Conservation (phyloP, 2,797 vertebrate species). For the Poeciliopsis infans region DNA sequence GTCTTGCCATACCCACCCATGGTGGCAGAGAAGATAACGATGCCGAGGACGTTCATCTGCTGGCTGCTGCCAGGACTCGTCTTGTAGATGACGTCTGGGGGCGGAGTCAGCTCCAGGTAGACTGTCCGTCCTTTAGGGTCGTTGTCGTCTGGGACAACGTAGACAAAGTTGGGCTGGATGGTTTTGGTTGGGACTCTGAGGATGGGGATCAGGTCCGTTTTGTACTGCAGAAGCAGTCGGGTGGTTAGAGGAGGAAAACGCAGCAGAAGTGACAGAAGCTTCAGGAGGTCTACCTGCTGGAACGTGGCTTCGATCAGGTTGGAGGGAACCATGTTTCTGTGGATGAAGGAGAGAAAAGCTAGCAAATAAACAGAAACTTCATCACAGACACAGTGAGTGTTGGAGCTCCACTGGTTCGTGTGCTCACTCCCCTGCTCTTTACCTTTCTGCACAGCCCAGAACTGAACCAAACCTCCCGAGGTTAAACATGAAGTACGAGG, state of each 20-base stretch:
- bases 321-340: slow-evolving; percentile 92
- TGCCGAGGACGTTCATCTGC: slow-evolving; percentile 92
- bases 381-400: background rate
- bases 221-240: slow-evolving; percentile 79
- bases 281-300: slow-evolving; percentile 82
- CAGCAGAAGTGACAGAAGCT: too few species aligned
- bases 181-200: slow-evolving; percentile 75
- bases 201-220: slow-evolving; percentile 84
- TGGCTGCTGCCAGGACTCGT: slow-evolving; percentile 85
- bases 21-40: slow-evolving; percentile 91
- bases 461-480: background rate
- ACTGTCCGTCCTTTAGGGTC: slow-evolving; percentile 79
- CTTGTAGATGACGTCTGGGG: slow-evolving; percentile 85
- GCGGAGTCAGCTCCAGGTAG: slow-evolving; percentile 85
- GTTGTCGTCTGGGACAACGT: slow-evolving; percentile 82
- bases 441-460: background rate
- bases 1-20: slow-evolving; percentile 79
- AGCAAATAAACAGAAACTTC: background rate
- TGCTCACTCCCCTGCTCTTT: background rate
- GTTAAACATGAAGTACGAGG: background rate
- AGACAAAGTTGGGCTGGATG: slow-evolving; percentile 81
- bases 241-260: background rate
- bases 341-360: background rate
- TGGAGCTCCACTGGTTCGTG: background rate
- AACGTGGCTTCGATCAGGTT: slow-evolving; percentile 91